Evolutionary conservation across 2,888 invertebrate genomes (phyloP).

Genomic region (Volucella inanis): DNA sequence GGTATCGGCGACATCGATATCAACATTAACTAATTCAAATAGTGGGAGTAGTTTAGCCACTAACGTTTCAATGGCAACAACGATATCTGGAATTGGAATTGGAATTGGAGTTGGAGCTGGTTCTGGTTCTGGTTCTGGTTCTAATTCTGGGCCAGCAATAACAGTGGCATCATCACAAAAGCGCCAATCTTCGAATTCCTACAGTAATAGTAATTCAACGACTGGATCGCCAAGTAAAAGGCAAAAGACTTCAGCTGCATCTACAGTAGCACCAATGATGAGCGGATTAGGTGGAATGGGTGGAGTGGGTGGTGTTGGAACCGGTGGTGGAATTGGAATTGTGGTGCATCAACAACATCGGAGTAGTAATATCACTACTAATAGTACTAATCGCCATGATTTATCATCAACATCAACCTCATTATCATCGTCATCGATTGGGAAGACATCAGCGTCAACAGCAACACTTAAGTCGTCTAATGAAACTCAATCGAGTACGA

Average conservation of each 20-base stretch:
- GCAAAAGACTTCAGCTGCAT: slow-evolving; percentile 77
- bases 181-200: slow-evolving; percentile 67
- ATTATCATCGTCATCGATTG: slow-evolving; percentile 55
- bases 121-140: slow-evolving; percentile 37
- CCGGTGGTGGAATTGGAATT: slow-evolving; percentile 54
- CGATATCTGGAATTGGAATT: slow-evolving; percentile 54
- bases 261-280: slow-evolving; percentile 76
- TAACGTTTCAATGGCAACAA: slow-evolving; percentile 56
- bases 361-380: slow-evolving; percentile 48
- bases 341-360: slow-evolving; percentile 74
- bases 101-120: neutral
- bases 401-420: slow-evolving; percentile 59
- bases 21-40: slow-evolving; percentile 53
- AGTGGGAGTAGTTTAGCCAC: slow-evolving; percentile 51
- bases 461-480: slow-evolving; percentile 38
- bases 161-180: slow-evolving; percentile 65
- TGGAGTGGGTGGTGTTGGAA: slow-evolving; percentile 42
- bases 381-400: slow-evolving; percentile 68
- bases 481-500: slow-evolving; percentile 53
- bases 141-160: slow-evolving; percentile 36
- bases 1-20: slow-evolving; percentile 54
- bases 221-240: slow-evolving; percentile 81
- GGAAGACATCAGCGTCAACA: slow-evolving; percentile 37
- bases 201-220: slow-evolving; percentile 77
- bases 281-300: slow-evolving; percentile 31